Base-by-base conservation (phyloP, 2,113 vertebrate species). In the Rattus norvegicus region DNA sequence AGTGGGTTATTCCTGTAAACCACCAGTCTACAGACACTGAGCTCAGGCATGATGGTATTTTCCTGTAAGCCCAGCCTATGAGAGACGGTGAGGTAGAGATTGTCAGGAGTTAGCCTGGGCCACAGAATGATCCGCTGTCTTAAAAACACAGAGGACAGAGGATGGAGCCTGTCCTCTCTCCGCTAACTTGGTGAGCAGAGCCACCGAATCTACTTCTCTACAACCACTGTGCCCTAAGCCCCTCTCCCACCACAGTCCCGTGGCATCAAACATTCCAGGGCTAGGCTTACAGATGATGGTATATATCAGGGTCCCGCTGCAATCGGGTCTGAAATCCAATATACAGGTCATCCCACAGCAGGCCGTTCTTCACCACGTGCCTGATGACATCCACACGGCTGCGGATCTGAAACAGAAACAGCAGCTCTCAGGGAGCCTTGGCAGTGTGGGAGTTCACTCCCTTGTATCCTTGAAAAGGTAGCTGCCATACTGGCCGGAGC, bases 271-370 rank as follows among this genome's bases (percentile, higher is more conserved):
- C 52, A 7, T 49, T 63, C n/a, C 20, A 61, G 61, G 61, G 97
- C 93, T 96, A 80, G 61, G 97, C 94, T 96, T 98, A 99, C 99
- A 98, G 98, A 93, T 99, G 99, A 91, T 99, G 99, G 96, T 99
- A 99, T 88, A 98, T 77, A 63, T 99, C 99, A 10, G 99, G 99
- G 24, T 99, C 98, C 95, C 99, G 79, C 96, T 97, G 98, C 24
- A 99, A 97, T 88, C 98, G 96, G 79, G 98, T 99, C 96, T 99
- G 99, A 97, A 99, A 99, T 89, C 99, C 99, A n/a, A 99, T 99
- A 90, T 99, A 99, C 52, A 99, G 95, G 72, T 99, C 98, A 11
- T 99, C 99, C 99, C 99, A 99, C n/a, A 99, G 98, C 2, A 98
- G 94, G 1, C 99, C 99, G 0, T 98, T 98, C 90, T 98, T 98